phyloP scores from a whole-genome alignment of 2,113 vertebrate genomes.

The Oncorhynchus masou region DNA sequence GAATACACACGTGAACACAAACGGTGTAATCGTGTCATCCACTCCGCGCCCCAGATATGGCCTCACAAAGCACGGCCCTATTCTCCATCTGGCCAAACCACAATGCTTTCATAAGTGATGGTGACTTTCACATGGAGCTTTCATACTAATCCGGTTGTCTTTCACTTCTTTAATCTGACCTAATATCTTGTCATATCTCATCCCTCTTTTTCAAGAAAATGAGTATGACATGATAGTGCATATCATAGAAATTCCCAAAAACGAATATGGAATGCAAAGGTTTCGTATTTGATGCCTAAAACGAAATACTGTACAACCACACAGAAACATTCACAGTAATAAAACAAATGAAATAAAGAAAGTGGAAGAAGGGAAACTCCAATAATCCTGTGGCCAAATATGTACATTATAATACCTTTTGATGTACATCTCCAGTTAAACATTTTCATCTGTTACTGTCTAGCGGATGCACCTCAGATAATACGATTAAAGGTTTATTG shows the following conservation, averaged over 20 bases:
- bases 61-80: slow-evolving; percentile 45
- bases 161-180: not conserved
- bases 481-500: slow-evolving; percentile 88
- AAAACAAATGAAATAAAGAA: too few relatives aligned
- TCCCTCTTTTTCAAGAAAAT: not conserved
- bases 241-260: not conserved
- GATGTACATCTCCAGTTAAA: slow-evolving; percentile 14
- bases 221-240: too few relatives aligned
- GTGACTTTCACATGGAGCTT: not conserved
- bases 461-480: slow-evolving; percentile 71
- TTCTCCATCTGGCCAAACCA: not conserved
- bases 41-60: slow-evolving; percentile 57
- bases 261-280: not conserved
- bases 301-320: too few relatives aligned
- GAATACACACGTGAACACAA: slow-evolving; percentile 16
- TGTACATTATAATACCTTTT: not conserved
- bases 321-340: too few relatives aligned
- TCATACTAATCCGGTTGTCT: not conserved
- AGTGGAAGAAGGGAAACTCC: too few relatives aligned
- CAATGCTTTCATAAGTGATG: not conserved
- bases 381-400: too few relatives aligned
- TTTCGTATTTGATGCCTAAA: too few relatives aligned
- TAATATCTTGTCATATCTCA: too few relatives aligned
- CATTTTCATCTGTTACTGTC: slow-evolving; percentile 32
- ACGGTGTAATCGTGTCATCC: slow-evolving; percentile 52